Evolutionary conservation across 1,140 invertebrate genomes (phyloP).

Genomic region (Tribolium madens): DNA sequence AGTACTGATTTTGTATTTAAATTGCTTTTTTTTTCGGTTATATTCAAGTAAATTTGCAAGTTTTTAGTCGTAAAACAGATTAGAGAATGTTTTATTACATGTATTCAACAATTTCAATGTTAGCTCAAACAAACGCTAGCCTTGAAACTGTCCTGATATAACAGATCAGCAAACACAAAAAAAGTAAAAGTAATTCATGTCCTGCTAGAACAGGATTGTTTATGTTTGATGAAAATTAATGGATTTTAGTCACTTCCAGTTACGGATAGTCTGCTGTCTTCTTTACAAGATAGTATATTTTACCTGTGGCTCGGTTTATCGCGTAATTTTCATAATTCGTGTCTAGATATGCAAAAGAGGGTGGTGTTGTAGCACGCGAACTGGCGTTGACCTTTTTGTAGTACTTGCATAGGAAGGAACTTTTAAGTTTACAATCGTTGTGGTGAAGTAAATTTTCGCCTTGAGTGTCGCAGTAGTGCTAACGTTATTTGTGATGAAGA

Average conservation of each 20-base stretch:
- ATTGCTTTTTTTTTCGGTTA: neutral
- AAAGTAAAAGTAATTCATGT: neutral
- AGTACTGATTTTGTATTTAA: slow-evolving; percentile 65
- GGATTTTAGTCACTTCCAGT: neutral
- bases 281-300: neutral
- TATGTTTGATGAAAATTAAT: neutral
- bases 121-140: no score
- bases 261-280: neutral
- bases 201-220: neutral
- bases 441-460: neutral
- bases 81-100: neutral
- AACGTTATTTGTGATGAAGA: neutral
- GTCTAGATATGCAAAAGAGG: slow-evolving; percentile 49
- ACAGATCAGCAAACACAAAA: neutral
- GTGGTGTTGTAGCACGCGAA: slow-evolving; percentile 46
- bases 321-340: slow-evolving; percentile 46
- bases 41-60: no score
- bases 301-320: slow-evolving; percentile 48
- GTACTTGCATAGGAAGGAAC: slow-evolving; percentile 35
- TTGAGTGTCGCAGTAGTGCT: slow-evolving; percentile 7
- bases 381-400: slow-evolving; percentile 53
- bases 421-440: neutral
- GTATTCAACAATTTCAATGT: no score
- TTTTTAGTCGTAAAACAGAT: neutral
- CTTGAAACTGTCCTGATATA: neutral